phyloP scores from a whole-genome alignment of 2,888 invertebrate genomes.

The Philopedon plagiatum region DNA sequence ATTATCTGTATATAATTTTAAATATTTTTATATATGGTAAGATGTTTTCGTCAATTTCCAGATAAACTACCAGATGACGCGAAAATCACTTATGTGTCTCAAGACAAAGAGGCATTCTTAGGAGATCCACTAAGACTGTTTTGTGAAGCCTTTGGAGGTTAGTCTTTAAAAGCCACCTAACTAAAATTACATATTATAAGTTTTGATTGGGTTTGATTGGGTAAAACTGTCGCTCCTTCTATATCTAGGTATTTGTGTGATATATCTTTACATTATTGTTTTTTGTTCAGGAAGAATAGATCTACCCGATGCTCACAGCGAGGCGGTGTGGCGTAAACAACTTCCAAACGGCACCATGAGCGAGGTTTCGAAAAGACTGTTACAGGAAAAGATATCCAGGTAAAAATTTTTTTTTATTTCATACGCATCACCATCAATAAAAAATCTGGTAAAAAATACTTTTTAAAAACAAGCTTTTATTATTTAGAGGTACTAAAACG shows the following conservation, averaged over 20 bases:
- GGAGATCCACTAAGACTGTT: conserved; percentile 78
- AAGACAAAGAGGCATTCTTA: conserved; percentile 74
- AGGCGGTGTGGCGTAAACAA: conserved; percentile 79
- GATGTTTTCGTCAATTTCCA: conserved; percentile 64
- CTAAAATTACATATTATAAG: no score
- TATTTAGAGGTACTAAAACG: no score
- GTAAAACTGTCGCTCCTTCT: no score
- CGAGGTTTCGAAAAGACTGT: conserved; percentile 65
- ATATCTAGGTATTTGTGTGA: no score
- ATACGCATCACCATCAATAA: no score
- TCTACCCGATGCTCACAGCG: conserved; percentile 80
- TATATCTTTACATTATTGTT: no score
- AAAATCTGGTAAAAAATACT: no score
- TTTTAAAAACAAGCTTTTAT: no score
- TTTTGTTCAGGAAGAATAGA: conserved; percentile 61
- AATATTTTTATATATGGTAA: no score
- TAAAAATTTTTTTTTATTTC: no score
- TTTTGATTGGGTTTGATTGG: conserved; percentile 5
- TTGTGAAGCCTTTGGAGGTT: conserved; percentile 85
- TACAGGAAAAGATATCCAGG: conserved; percentile 69
- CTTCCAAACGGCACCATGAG: conserved; percentile 72
- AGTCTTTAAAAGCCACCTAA: conserved; percentile 56
- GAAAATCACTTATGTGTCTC: conserved; percentile 78
- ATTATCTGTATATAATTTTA: no score
- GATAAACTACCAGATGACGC: conserved; percentile 76